Percentiles rank a stretch among this genome's conserved stretches.
phyloP scores from a whole-genome alignment of 2,113 vertebrate species.

The Corvus moneduloides region DNA sequence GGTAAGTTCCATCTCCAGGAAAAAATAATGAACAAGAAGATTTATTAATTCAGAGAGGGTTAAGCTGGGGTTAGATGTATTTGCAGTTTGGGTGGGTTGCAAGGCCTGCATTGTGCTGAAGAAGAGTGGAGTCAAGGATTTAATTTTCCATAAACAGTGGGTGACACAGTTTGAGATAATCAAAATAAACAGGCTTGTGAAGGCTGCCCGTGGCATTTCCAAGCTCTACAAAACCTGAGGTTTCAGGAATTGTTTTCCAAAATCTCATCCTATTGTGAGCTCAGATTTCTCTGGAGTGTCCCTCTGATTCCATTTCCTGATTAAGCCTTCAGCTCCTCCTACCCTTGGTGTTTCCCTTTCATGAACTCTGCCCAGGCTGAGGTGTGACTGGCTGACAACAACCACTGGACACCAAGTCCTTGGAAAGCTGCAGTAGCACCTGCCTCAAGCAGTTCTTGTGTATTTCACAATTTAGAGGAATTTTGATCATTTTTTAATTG shows the following conservation, averaged over 20 bases:
- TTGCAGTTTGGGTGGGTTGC: background rate
- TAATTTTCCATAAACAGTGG: background rate
- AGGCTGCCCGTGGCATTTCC: background rate
- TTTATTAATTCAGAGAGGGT: background rate
- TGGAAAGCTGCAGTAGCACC: background rate
- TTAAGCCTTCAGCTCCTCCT: background rate
- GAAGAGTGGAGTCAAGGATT: background rate
- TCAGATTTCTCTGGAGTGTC: background rate
- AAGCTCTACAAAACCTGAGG: background rate
- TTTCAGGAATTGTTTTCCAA: background rate
- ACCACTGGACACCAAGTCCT: background rate
- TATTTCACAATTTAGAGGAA: background rate
- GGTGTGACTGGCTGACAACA: background rate
- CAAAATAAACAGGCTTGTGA: background rate
- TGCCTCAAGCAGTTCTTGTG: fast-evolving
- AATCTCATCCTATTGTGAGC: fast-evolving
- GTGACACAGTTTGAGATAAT: background rate
- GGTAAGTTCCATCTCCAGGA: background rate
- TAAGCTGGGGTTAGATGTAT: background rate
- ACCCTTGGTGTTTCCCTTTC: background rate
- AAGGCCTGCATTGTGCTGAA: background rate
- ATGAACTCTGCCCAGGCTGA: background rate
- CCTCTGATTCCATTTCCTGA: background rate
- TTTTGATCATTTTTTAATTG: background rate
- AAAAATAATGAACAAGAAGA: background rate